Conservation (phyloP, 2,113 vertebrate species). For the Eulacestoma nigropectus region DNA sequence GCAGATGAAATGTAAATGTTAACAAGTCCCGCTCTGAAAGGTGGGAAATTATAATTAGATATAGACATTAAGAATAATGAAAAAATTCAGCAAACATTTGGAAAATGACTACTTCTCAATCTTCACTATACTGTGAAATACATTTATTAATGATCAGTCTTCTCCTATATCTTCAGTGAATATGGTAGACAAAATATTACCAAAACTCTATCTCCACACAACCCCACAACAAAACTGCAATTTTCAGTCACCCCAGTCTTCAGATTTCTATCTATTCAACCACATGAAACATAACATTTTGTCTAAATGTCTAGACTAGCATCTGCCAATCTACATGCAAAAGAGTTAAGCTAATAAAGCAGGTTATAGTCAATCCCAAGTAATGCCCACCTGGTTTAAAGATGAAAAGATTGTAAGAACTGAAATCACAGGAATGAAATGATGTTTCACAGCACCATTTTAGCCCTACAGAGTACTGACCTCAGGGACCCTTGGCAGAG, state of each 20-base stretch:
- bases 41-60: not conserved
- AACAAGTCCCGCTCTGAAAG: not conserved
- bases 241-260: not conserved
- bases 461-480: constrained; percentile 63
- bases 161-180: not conserved
- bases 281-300: not conserved
- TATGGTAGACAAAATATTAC: not conserved
- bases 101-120: not conserved
- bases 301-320: not conserved
- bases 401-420: not conserved
- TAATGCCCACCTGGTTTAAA: not conserved
- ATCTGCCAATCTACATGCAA: not conserved
- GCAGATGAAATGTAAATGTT: not conserved
- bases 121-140: not conserved
- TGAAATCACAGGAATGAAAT: not conserved
- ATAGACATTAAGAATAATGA: not conserved
- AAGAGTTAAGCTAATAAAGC: not conserved
- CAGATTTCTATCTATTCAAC: not conserved
- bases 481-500: constrained; percentile 85
- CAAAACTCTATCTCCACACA: not conserved
- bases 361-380: not conserved
- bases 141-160: not conserved
- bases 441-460: not conserved
- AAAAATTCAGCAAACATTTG: not conserved
- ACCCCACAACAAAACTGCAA: not conserved